Conservation (phyloP, 2,113 vertebrate genomes). For the Micronycteris hirsuta region DNA sequence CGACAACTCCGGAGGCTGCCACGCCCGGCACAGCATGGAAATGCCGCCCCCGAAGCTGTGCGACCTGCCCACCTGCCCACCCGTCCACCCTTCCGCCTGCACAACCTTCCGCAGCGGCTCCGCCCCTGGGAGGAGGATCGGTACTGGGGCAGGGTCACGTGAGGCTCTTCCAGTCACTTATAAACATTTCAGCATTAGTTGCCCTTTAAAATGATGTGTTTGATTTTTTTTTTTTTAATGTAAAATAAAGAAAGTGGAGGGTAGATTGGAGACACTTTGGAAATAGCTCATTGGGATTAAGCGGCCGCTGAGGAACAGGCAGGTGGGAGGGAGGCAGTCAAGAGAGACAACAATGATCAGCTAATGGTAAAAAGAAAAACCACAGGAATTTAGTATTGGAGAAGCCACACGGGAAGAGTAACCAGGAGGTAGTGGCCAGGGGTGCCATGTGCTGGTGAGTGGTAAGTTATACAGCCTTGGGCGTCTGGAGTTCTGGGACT, state of each 20-base stretch:
- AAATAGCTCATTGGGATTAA: not conserved
- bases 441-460: conserved; percentile 47
- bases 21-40: not conserved
- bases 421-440: not conserved
- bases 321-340: not conserved
- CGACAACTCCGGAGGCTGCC: not conserved
- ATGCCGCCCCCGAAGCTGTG: not conserved
- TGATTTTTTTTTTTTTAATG: conserved; percentile 1
- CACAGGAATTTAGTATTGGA: not conserved
- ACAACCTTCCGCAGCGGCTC: not conserved
- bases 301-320: not conserved
- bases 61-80: too few species aligned
- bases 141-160: not conserved
- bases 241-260: not conserved
- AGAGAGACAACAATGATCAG: not conserved
- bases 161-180: not conserved
- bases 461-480: not conserved
- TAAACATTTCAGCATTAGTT: not conserved
- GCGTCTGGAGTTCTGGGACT: not conserved
- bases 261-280: not conserved
- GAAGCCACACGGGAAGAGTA: not conserved
- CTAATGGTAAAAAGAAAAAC: not conserved
- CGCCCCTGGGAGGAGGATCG: not conserved
- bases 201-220: not conserved
- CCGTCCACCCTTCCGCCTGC: not conserved